These are phyloP conservation scores for Cepphus grylle DNA, from an alignment of 2,113 vertebrate genomes.

Conservation along the genomic window DNA sequence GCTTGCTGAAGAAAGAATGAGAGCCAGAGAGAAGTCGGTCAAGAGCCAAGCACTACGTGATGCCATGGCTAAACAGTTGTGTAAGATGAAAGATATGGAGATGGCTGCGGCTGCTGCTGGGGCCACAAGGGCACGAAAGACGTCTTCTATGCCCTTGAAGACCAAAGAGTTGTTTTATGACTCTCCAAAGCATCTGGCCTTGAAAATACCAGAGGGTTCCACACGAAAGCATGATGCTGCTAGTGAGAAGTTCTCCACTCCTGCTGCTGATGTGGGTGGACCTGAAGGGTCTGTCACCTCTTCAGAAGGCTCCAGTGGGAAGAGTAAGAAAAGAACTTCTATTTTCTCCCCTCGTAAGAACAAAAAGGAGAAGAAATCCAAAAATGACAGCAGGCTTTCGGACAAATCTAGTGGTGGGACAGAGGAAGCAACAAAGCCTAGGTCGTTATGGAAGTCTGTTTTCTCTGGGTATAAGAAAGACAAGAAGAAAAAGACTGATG, in stretches of 20 bases:
- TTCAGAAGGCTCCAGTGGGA: conserved; percentile 86
- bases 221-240: conserved; percentile 73
- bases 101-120: conserved; percentile 36
- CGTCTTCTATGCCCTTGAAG: conserved; percentile 59
- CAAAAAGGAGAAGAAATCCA: conserved; percentile 95
- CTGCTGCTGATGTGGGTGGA: conserved; percentile 64
- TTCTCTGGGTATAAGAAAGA: conserved; percentile 97
- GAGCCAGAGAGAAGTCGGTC: conserved; percentile 91
- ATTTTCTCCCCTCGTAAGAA: conserved; percentile 95
- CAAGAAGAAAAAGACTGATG: conserved; percentile 90
- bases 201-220: conserved; percentile 74
- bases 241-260: conserved; percentile 79
- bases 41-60: conserved; percentile 91
- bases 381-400: conserved; percentile 80
- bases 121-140: conserved; percentile 62
- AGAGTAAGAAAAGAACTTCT: conserved; percentile 92
- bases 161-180: conserved; percentile 59
- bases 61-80: conserved; percentile 91
- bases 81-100: conserved; percentile 89
- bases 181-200: conserved; percentile 68
- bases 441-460: conserved; percentile 93
- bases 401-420: conserved; percentile 70
- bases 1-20: conserved; percentile 91
- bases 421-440: conserved; percentile 85
- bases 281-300: conserved; percentile 90